Conservation (phyloP, 2,113 vertebrate genomes). For the Leuciscus idus region DNA sequence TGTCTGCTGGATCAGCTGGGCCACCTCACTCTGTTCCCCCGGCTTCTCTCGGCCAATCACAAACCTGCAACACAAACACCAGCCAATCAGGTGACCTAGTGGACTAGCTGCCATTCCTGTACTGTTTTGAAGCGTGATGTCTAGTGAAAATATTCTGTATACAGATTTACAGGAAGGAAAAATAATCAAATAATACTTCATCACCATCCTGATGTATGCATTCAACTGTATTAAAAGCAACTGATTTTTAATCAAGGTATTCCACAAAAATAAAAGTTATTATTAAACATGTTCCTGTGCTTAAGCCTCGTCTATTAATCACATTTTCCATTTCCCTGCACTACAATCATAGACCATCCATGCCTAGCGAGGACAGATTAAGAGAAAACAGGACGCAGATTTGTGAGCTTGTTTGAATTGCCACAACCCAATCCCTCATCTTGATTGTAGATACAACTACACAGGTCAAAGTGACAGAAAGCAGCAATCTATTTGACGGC, state of each 20-base stretch:
- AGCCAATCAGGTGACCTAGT: conserved; percentile 32
- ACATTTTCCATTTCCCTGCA: conserved; percentile 13
- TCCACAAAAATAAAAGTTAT: not conserved
- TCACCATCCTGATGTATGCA: not conserved
- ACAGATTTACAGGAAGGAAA: not conserved
- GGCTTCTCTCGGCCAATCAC: conserved; percentile 96
- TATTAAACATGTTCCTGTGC: not conserved
- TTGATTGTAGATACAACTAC: not conserved
- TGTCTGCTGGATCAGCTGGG: conserved; percentile 97
- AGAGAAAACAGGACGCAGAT: not conserved
- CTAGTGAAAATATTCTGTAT: not conserved
- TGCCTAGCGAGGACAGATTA: not conserved
- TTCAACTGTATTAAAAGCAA: not conserved
- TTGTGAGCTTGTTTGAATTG: not conserved
- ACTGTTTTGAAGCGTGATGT: not conserved
- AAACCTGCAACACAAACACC: conserved; percentile 77
- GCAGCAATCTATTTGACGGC: not conserved
- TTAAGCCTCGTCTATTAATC: not conserved
- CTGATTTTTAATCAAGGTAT: not conserved
- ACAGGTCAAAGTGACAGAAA: not conserved
- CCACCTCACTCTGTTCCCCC: conserved; percentile 96
- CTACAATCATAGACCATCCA: not conserved
- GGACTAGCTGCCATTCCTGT: not conserved
- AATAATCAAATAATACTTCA: not conserved
- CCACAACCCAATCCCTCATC: not conserved